Evolutionary conservation across 1,140 invertebrate genomes (phyloP), one percentile per base, ranked within the genome.

Genomic region (Hestina assimilis): DNA sequence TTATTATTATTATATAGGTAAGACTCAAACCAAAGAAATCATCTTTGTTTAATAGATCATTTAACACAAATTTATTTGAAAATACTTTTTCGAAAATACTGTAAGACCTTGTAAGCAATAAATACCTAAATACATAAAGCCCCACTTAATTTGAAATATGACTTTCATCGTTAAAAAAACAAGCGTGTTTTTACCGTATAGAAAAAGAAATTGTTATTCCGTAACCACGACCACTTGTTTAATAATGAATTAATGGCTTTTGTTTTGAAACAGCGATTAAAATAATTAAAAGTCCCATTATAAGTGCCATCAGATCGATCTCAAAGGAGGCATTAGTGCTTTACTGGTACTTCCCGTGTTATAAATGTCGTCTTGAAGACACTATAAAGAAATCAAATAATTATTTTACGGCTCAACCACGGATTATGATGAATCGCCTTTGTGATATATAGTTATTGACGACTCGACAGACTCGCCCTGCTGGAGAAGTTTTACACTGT

Each of bases 271-370:
- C 56, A 76, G 55, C 68, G 60, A 87, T 87, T 85, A 82, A 77
- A 87, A 83, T 83, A 86, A 87, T 87, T 84, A 87, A 86, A 87
- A 87, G 76, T 84, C 67, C 73, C 81, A 86, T 85, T 85, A 86
- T 77, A 75, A 82, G 67, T 67, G 69, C 73, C 78, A 80, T 83
- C 76, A 84, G 82, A 83, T 73, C 70, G 66, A 69, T 77, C 84
- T 87, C 84, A 54, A 68, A 64, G 84, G 84, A 66, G 72, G 72
- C 81, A 70, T 87, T 84, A 75, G 64, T 78, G 71, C 73, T 85
- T 83, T 75, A 75, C 66, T 64, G 74, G 59, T 70, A 53, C 54
- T 72, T 72, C 73, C 63, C 52, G 61, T 66, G 35, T 72, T 72
- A 73, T 74, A 78, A 82, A 66, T 61, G 63, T 58, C 51, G 46